These are phyloP conservation scores for Hoplias malabaricus DNA, from an alignment of 2,113 vertebrate species.

Conservation along the genomic window DNA sequence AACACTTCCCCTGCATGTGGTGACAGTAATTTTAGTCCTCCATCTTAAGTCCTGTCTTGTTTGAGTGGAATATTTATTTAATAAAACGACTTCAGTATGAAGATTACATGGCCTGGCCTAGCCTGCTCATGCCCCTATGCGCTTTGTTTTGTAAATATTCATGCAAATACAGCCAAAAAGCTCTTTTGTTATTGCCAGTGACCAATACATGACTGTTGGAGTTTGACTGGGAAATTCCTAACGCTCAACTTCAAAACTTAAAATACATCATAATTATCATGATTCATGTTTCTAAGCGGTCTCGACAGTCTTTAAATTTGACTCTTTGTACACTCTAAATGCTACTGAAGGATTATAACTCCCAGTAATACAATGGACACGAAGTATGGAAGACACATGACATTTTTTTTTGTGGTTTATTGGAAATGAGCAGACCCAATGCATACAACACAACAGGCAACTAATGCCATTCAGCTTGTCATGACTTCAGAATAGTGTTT, in stretches of 20 bases:
- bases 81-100: background rate
- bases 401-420: conserved; percentile 25
- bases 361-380: background rate
- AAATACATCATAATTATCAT: too few relatives aligned
- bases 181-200: background rate
- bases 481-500: background rate
- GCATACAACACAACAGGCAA: conserved; percentile 42
- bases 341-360: background rate
- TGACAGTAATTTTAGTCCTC: background rate
- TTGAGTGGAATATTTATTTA: background rate
- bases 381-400: background rate
- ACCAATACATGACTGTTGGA: background rate
- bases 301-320: too few relatives aligned
- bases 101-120: background rate
- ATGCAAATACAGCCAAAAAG: conserved; percentile 5
- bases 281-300: too few relatives aligned
- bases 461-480: background rate
- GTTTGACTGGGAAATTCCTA: background rate
- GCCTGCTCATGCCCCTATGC: background rate
- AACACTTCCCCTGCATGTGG: too few relatives aligned
- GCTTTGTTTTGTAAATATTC: conserved; percentile 34
- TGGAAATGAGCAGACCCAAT: conserved; percentile 5
- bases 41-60: background rate
- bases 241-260: too few relatives aligned
- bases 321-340: background rate